Evolutionary conservation across 2,113 vertebrate species (phyloP), one percentile per base, ranked within the genome.

Genomic region (Recurvirostra avosetta): DNA sequence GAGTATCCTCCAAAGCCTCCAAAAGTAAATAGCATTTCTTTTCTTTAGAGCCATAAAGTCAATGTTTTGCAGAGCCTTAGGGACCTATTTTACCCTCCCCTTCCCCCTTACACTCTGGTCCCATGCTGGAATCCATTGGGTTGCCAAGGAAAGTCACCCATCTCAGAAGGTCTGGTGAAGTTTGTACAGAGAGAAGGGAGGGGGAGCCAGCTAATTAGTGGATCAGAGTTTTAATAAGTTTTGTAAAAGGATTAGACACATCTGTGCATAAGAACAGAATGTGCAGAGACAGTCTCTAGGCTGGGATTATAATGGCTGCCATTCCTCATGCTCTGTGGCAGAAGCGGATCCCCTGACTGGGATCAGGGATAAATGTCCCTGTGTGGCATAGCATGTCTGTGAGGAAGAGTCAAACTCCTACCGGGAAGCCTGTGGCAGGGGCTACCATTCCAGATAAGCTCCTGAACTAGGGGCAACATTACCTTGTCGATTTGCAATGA

Each of bases 241-340:
- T 88, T 83, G 86, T 96, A 96, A 97, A 95, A 80, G 95, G 96
- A 97, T 97, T 97, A 97, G 91, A 55, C 70, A 50, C 91, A 87
- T 97, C 92, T 86, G 52, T 76, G 84, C 84, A 2, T 58, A 68
- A 50, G 90, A 94, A 72, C 89, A 43, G 91, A 96, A 97, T 93
- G 71, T 27, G 77, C 81, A 88, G 95, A 92, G 95, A 83, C 94
- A 94, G 74, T 70, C 94, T 76, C 95, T 8, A 52, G 96, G 87
- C 87, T 85, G 81, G 94, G 96, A 97, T 97, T 96, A 94, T 5
- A 27, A 25, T 22, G 74, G 66, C 74, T 97, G 91, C 86, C 89
- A 96, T 62, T 76, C 80, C 91, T 85, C 15, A 1, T 5, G 50
- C 94, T 85, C 73, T 58, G 74, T 83, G 88, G 76, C 80, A 87